A percentile compares a stretch with the other conserved stretches of the same genome.
phyloP scores from a whole-genome alignment of 2,113 vertebrate genomes.

The Protobothrops mucrosquamatus region DNA sequence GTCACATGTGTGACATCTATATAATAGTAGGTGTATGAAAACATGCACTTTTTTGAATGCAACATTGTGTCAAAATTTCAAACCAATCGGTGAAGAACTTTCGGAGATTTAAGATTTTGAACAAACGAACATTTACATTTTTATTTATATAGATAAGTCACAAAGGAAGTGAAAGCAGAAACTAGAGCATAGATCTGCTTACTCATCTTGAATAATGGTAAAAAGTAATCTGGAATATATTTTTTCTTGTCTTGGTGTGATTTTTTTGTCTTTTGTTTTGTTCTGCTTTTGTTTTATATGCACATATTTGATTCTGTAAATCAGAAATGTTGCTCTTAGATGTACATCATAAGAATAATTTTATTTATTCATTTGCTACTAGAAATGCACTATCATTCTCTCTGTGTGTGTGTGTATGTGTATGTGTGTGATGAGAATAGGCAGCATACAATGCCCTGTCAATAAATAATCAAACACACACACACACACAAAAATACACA shows the following conservation, averaged over 20 bases:
- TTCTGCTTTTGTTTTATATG: neutral
- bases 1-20: no score
- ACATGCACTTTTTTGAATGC: no score
- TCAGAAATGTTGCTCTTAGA: neutral
- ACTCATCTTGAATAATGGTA: neutral
- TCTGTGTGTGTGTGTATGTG: no score
- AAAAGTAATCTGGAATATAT: neutral
- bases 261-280: neutral
- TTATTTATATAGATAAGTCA: neutral
- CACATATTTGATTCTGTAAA: constrained; percentile 13
- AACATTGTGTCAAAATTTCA: no score
- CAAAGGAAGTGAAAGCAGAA: neutral
- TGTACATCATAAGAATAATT: constrained; percentile 6
- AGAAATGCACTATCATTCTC: neutral
- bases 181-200: constrained; percentile 4
- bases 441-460: no score
- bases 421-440: no score
- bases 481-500: no score
- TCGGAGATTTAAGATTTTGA: no score
- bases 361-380: neutral
- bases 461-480: no score
- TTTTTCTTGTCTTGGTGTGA: neutral
- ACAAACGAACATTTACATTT: no score
- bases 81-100: no score
- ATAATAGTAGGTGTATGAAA: no score